phyloP scores from a whole-genome alignment of 1,140 invertebrate genomes.

The Drosophila repleta region DNA sequence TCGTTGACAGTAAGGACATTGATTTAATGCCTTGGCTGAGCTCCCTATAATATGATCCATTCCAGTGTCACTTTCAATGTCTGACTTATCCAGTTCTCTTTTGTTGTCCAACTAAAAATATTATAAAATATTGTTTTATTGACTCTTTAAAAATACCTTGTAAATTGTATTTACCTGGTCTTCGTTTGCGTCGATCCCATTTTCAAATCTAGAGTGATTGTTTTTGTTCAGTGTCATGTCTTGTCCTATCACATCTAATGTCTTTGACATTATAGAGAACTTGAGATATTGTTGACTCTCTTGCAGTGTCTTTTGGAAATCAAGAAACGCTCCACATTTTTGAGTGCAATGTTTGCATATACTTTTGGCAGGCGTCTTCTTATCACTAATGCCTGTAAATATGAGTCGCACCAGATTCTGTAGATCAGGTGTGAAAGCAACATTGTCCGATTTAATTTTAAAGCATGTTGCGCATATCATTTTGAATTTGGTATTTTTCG shows the following conservation, averaged over 20 bases:
- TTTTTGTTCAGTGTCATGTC: neutral
- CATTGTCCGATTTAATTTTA: neutral
- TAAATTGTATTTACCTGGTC: conserved; percentile 2
- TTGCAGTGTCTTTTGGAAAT: conserved; percentile 17
- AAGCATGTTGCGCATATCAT: conserved; percentile 27
- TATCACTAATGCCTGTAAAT: conserved; percentile 5
- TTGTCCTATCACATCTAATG: neutral
- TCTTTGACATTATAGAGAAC: conserved; percentile 12
- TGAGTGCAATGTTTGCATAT: conserved; percentile 1
- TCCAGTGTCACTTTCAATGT: neutral
- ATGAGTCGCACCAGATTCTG: conserved; percentile 14
- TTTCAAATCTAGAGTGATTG: no score
- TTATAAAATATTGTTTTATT: neutral
- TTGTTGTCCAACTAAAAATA: neutral
- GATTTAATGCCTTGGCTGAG: neutral
- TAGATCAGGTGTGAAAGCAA: neutral
- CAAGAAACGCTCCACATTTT: conserved; percentile 16
- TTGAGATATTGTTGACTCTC: conserved; percentile 21
- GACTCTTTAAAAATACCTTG: no score
- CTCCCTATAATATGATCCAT: neutral
- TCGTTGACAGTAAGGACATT: conserved; percentile 34
- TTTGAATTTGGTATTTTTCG: neutral
- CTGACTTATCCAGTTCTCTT: neutral
- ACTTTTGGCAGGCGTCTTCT: neutral
- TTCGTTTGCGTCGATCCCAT: neutral